Conservation (phyloP, 2,113 vertebrate genomes). For the Erpornis zantholeuca region DNA sequence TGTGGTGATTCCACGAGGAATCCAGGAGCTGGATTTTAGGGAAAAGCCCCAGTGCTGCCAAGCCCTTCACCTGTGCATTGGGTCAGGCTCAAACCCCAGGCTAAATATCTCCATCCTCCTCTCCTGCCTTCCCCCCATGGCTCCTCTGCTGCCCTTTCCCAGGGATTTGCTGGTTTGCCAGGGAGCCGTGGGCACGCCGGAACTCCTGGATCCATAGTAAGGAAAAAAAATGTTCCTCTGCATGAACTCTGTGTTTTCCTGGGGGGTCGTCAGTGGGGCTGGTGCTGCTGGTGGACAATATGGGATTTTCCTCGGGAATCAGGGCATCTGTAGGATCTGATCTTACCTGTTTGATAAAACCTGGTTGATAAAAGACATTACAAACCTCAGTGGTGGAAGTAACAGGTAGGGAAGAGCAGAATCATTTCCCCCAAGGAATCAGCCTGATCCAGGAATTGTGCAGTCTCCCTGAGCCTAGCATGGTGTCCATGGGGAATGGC, state of each 20-base stretch:
- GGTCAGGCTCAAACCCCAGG: not conserved
- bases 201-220: conserved; percentile 75
- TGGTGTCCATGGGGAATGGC: not conserved
- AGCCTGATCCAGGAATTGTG: not conserved
- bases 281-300: not conserved
- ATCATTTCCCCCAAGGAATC: not conserved
- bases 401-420: not conserved
- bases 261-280: not conserved
- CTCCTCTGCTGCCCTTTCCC: not conserved
- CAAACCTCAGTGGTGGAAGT: not conserved
- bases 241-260: not conserved
- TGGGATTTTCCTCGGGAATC: not conserved
- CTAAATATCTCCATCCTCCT: not conserved
- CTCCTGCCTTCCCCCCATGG: not conserved
- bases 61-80: not conserved
- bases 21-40: not conserved
- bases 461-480: not conserved
- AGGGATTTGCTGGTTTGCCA: conserved; percentile 78
- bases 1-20: not conserved
- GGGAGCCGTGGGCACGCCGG: conserved; percentile 76
- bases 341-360: not conserved
- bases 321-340: not conserved
- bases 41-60: not conserved
- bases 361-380: not conserved
- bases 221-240: not conserved